Evolutionary conservation across 2,797 vertebrate species (phyloP).

Genomic region (Ptychadena robeensis): DNA sequence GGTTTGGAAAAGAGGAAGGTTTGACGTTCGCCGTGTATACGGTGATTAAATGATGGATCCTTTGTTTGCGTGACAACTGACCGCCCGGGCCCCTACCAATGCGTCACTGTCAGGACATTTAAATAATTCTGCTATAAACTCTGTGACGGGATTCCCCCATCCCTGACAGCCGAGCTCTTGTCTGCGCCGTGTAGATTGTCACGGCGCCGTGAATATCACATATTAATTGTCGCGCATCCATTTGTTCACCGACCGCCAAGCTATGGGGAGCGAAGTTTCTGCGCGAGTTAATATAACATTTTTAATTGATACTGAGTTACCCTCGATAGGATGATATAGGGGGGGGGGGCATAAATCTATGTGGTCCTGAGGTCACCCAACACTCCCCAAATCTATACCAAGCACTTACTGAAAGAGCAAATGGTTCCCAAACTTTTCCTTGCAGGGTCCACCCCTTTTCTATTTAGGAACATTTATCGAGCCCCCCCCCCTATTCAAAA

Average conservation of each 20-base stretch:
- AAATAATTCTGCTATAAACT: slow-evolving; percentile 30
- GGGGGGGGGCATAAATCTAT: neutral
- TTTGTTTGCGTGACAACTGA: slow-evolving; percentile 10
- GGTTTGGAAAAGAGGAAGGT: neutral
- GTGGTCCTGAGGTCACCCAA: neutral
- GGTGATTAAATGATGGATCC: slow-evolving; percentile 26
- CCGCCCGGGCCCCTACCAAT: slow-evolving; percentile 9
- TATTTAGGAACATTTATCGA: too few relatives aligned
- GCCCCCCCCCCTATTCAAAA: too few relatives aligned
- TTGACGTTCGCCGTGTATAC: neutral
- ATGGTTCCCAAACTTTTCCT: too few relatives aligned
- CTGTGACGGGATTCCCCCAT: neutral
- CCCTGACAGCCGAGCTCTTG: neutral
- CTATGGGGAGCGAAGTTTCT: slow-evolving; percentile 31
- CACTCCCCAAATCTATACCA: too few relatives aligned
- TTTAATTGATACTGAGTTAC: slow-evolving; percentile 1
- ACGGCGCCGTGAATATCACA: slow-evolving; percentile 22
- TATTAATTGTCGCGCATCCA: slow-evolving; percentile 31
- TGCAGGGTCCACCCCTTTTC: too few relatives aligned
- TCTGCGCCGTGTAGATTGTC: slow-evolving; percentile 20
- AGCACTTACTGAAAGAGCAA: too few relatives aligned
- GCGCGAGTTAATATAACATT: slow-evolving; percentile 8
- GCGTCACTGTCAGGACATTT: slow-evolving; percentile 28
- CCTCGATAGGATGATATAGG: neutral
- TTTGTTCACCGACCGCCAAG: slow-evolving; percentile 37